Evolutionary conservation across 2,113 vertebrate genomes (phyloP), one percentile per base, ranked within the genome.

Genomic region (Calyptommatus sinebrachiatus): DNA sequence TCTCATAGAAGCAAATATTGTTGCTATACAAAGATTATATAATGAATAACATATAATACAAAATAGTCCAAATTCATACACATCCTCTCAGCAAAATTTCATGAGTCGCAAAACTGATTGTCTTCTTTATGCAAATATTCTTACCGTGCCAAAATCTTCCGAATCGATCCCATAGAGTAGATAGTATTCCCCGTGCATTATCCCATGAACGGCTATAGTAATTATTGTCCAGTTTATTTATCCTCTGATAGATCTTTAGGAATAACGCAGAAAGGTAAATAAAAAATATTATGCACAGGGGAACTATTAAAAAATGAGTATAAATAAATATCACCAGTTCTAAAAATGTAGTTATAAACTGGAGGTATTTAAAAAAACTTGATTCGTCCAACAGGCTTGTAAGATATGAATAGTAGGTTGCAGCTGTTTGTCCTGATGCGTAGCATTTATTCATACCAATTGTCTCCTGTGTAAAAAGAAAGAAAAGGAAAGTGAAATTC

Each of bases 91-190:
- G 9, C 26, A 71, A 72, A 21, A 48, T 3, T 20, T 73, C 41
- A 31, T 48, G 9, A 11, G 11, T 50, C 65, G 9, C 61, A 69
- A 61, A 26, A 24, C 26, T 53, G 28, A 66, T 9, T 29, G 24
- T 24, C 14, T 7, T 73, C 26, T 74, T 68, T 26, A 68, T 12
- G 48, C 66, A 74, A 26, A 61, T 8, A 68, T 78, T 48, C 75
- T 88, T 87, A 97, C 96, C 96, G 9, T 97, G 95, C 96, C 96
- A 97, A 88, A 96, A 96, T 73, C 93, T 91, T 80, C 95, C 96
- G 50, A 96, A 95, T 76, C 94, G 94, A 9, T 96, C 95, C 96
- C 95, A 96, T 41, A 96, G 87, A 5, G 91, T 95, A 3, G 95
- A 94, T 89, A 97, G 83, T 4, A 95, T 97, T 87, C 96, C 94